These are phyloP conservation scores for Quadroppia sp. DNA, from an alignment of 2,888 invertebrate species.

Conservation along the genomic window DNA sequence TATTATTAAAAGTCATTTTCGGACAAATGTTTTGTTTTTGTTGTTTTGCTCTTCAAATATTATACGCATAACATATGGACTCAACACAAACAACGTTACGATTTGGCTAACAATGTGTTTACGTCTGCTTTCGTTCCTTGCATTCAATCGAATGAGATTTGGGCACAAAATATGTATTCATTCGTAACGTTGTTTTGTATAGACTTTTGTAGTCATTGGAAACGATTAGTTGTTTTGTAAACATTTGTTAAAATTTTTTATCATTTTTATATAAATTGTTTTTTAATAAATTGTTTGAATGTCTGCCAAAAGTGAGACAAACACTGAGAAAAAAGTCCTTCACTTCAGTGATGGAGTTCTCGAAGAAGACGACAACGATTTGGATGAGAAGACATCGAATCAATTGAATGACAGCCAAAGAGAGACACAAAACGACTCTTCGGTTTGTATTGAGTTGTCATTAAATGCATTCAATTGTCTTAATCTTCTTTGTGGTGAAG, in stretches of 20 bases:
- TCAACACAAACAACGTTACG: too few species aligned
- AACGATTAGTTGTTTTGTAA: not conserved
- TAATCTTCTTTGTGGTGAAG: not conserved
- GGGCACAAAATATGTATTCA: too few species aligned
- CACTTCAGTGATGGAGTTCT: slow-evolving; percentile 47
- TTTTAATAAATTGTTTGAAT: not conserved
- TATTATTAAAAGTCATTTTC: not conserved
- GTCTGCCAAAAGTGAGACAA: not conserved
- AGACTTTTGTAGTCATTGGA: not conserved
- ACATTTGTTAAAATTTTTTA: not conserved
- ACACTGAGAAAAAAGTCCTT: slow-evolving; percentile 44
- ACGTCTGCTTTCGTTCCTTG: too few species aligned
- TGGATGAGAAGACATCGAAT: not conserved
- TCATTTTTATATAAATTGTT: not conserved
- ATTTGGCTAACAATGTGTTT: too few species aligned
- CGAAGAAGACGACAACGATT: not conserved
- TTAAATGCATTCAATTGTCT: not conserved
- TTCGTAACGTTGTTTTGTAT: too few species aligned
- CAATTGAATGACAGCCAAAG: not conserved
- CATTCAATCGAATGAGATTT: too few species aligned
- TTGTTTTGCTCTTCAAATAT: too few species aligned
- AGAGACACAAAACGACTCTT: not conserved
- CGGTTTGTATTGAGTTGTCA: not conserved
- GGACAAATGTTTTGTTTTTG: too few species aligned
- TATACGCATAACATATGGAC: too few species aligned